Base-by-base conservation (phyloP, 2,113 vertebrate genomes). In the Corythoichthys intestinalis region DNA sequence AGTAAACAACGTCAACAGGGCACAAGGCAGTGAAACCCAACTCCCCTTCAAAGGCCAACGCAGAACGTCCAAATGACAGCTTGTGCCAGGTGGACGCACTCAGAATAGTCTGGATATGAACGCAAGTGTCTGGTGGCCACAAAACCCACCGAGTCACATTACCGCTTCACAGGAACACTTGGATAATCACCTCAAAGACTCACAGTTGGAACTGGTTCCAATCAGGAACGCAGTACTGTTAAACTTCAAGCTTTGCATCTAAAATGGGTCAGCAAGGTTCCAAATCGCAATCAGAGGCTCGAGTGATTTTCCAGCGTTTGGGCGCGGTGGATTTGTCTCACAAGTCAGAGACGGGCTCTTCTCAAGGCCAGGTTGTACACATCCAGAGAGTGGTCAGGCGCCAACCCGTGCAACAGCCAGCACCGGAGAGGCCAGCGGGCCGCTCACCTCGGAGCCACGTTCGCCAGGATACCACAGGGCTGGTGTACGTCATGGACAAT, bases 401-500 rank as follows among this genome's bases (percentile, higher is more conserved):
- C 12, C 1, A 71, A 3, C 50, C 39, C 3, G 39, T n/a, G 20
- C 44, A 63, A 39, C 60, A 7, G 15, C 54, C 76, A 44, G 0
- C 48, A 12, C n/a, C 12, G 37, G 63, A 75, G 7, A 75, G 28
- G 20, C 50, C 70, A 13, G 7, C 60, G 38, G 59, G 15, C 3
- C 61, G 7, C 70, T 72, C 11, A 41, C 79, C 4, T 75, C 82
- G 83, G 59, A 75, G 14, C 14, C 80, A 70, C 0, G 58, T 73
- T 65, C 66, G 71, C 72, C n/a, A 75, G 60, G 81, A 87, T 66
- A 10, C 72, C 38, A 66, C 53, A 0, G 91, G 84, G 3, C 82
- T 92, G 60, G 89, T 91, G 67, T 93, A 91, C 50, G 88, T 92
- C 61, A 72, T 91, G 76, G 91, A 91, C 20, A 86, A 91, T 63